These are phyloP conservation scores for Callopanchax toddi DNA, from an alignment of 2,113 vertebrate genomes.

Conservation along the genomic window DNA sequence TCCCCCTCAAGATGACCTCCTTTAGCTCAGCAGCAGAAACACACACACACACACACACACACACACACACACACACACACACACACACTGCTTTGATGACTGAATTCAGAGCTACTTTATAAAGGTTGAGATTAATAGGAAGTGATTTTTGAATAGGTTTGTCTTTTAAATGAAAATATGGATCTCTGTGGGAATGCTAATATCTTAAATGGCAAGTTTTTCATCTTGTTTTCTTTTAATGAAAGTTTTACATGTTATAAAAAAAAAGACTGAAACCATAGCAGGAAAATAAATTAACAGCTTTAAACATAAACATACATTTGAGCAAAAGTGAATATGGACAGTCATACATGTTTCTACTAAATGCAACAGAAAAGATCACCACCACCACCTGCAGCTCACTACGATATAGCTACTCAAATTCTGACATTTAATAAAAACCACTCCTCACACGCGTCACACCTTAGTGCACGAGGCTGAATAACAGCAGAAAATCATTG, in stretches of 20 bases:
- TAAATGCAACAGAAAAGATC: conserved; percentile 6
- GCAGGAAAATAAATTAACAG: conserved; percentile 5
- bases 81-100: conserved; percentile 28
- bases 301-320: too few relatives aligned
- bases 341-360: background rate
- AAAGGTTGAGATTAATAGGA: conserved; percentile 7
- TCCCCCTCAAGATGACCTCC: conserved; percentile 25
- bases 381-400: conserved; percentile 52
- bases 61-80: too few relatives aligned
- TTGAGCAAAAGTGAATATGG: conserved; percentile 20
- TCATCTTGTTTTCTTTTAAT: conserved; percentile 16
- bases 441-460: too few relatives aligned
- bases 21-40: conserved; percentile 5
- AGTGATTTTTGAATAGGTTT: conserved; percentile 12
- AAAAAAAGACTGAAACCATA: background rate
- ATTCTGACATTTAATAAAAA: too few relatives aligned
- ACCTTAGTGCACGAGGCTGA: too few relatives aligned
- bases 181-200: background rate
- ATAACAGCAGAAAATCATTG: too few relatives aligned
- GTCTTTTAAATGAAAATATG: background rate
- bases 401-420: too few relatives aligned
- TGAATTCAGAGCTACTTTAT: conserved; percentile 23
- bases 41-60: too few relatives aligned
- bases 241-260: background rate
- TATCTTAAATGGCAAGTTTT: conserved; percentile 17